These are phyloP conservation scores for Halcyon leucocephala DNA, from an alignment of 2,797 vertebrate species.

Conservation along the genomic window DNA sequence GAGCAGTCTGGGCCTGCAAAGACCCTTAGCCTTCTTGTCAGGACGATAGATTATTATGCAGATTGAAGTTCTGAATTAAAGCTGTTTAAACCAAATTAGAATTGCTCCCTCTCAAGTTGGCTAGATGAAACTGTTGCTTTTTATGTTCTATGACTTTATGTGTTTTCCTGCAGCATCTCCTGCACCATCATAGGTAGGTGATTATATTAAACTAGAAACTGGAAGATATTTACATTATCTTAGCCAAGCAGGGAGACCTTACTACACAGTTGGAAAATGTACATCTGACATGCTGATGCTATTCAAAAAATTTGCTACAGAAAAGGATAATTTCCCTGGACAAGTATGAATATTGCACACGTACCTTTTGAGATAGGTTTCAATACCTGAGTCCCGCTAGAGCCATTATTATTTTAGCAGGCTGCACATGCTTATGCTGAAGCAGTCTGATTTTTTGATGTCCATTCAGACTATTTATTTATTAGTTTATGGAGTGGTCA, in stretches of 20 bases:
- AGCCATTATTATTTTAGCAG: not conserved
- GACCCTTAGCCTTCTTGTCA: not conserved
- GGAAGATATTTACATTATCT: not conserved
- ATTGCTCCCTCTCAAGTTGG: not conserved
- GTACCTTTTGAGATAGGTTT: not conserved
- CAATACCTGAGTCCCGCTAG: not conserved
- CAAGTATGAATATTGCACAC: not conserved
- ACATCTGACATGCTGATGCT: not conserved
- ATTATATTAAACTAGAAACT: not conserved
- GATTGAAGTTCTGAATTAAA: not conserved
- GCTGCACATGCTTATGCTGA: not conserved
- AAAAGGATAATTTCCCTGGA: not conserved
- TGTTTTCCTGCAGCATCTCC: not conserved
- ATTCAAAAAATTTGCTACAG: not conserved
- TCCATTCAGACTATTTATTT: constrained; percentile 22
- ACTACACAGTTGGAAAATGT: not conserved
- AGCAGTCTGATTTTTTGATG: not conserved
- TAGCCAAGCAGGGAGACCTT: not conserved
- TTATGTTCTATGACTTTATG: not conserved
- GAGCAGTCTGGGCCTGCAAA: not conserved
- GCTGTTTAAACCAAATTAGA: not conserved
- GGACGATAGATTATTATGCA: not conserved
- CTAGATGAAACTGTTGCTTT: not conserved
- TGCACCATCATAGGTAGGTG: not conserved
- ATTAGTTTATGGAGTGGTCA: not conserved